Evolutionary conservation across 2,888 invertebrate species (phyloP).

Genomic region (Anthrax anthrax): DNA sequence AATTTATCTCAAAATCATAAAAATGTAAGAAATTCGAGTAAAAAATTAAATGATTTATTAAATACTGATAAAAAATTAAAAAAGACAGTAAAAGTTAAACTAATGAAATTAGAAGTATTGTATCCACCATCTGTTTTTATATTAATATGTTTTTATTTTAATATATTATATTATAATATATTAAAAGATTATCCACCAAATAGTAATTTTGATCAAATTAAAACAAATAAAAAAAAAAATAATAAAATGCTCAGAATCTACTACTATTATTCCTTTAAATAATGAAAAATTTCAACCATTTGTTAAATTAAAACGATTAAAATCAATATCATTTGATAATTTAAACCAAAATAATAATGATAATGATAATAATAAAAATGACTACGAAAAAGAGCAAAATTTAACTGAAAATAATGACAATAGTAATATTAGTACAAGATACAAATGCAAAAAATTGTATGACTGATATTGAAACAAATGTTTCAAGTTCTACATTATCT

Average conservation of each 20-base stretch:
- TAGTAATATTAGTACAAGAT: not conserved
- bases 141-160: not conserved
- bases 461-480: not conserved
- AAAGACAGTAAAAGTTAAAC: too few relatives aligned
- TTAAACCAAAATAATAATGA: not conserved
- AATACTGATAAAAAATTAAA: too few relatives aligned
- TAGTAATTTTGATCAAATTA: not conserved
- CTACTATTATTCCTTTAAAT: not conserved
- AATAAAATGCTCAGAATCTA: too few relatives aligned
- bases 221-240: not conserved
- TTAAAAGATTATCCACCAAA: too few relatives aligned
- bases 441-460: not conserved
- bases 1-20: too few relatives aligned
- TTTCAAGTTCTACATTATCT: not conserved
- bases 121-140: too few relatives aligned
- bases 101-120: not conserved
- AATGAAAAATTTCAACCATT: not conserved
- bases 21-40: too few relatives aligned
- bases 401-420: not conserved
- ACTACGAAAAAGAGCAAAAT: not conserved
- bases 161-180: not conserved
- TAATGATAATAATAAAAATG: not conserved
- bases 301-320: slow-evolving; percentile 1
- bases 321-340: not conserved
- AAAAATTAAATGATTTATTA: too few relatives aligned